Evolutionary conservation across 2,888 invertebrate species (phyloP), one percentile per base, ranked within the genome.

Genomic region (Punctoribates punctum): DNA sequence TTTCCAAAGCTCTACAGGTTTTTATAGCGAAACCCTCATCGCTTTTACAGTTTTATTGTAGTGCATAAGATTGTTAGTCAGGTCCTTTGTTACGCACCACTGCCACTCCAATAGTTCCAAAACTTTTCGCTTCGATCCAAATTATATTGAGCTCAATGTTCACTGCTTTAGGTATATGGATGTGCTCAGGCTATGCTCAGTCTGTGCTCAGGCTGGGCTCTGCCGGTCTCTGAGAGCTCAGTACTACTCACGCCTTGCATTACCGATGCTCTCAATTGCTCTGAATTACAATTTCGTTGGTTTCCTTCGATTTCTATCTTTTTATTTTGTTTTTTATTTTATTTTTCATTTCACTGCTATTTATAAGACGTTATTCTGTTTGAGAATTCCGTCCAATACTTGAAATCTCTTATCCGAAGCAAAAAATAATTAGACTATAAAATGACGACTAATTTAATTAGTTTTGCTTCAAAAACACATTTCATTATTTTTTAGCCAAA

Each of bases 1-100:
- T 25, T 23, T 60, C 60, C 25, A 60, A 60, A 60, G 60, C 60
- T 60, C 60, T 23, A 60, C 60, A 60, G 60, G 60, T 60, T 60
- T 60, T 23, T 60, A 60, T 25, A 23, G 11, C 23, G 20, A 51
- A 60, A 60, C 23, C 60, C 23, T 60, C 60, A 25, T 60, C 23
- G 60, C 60, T 23, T 60, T 60, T 60, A 60, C 60, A 60, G 60
- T 60, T 60, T 25, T 20, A 60, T 60, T 60, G 23, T 25, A 60
- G n/a, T 60, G 60, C 25, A 51, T 51, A 15, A 51, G 51, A 51
- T 51, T 51, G 51, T 51, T 51, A 51, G 51, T 25, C 23, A 25
- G 34, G 23, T 60, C 23, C 23, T 60, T 60, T 60, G 60, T 60
- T 60, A 60, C 60, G 23, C 60, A 6, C 60, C 23, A 60, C 5